Evolutionary conservation across 2,113 vertebrate genomes (phyloP), one percentile per base, ranked within the genome.

Genomic region (Formicarius rufipectus): DNA sequence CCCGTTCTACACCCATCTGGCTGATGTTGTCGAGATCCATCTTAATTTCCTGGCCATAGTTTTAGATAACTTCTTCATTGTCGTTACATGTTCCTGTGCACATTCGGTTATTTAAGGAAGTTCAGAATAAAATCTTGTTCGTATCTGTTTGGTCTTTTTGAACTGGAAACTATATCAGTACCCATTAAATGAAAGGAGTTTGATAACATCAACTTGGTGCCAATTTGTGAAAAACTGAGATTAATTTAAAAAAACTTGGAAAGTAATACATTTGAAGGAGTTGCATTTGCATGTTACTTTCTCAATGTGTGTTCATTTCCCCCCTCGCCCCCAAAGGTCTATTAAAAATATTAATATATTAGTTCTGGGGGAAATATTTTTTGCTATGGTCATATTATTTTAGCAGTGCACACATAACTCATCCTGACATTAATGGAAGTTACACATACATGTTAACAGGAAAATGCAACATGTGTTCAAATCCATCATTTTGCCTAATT

Each of bases 1-100:
- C n/a, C n/a, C n/a, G n/a, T 95, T 97, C 91, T 96, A 40, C 92
- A 84, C 75, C 82, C 80, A 72, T 97, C 90, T 95, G 92, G 72
- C 87, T 96, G 95, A 94, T 53, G 35, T 90, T 86, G 78, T 75
- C 58, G 81, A 95, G 93, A 83, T 96, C 59, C 73, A 72, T 93
- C 94, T 96, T 96, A 94, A 97, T 98, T 98, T 97, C 94, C 90
- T 90, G 85, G 56, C 64, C 89, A 35, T 66, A 89, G 71, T 90
- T 97, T 96, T 87, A 78, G 92, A 79, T 78, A 82, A 95, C 80
- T 93, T 94, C 76, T 97, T 91, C 55, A 94, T 90, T 93, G 59
- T 89, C 45, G 59, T 96, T 73, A 35, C 52, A 59, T 95, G 58
- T 64, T 69, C 79, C 81, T 68, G 30, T 93, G 69, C 90, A 94